Conservation (phyloP, 35 echinoderm and acorn worm genomes). For the Apostichopus parvimensis region DNA sequence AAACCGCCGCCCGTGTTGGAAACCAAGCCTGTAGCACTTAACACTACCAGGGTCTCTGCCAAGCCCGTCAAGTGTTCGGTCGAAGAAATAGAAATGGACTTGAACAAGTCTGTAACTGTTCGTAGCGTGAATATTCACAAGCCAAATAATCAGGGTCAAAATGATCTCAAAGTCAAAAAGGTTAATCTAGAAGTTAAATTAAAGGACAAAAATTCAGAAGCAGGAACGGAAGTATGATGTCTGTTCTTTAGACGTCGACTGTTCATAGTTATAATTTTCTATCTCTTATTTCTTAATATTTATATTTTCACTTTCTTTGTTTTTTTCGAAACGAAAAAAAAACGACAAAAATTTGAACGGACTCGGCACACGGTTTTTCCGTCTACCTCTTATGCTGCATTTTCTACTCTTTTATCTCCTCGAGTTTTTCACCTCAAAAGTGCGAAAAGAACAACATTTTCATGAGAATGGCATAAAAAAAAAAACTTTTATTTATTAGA, state of each 20-base stretch:
- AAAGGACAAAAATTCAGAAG: conserved; percentile 45
- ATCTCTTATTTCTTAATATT: conserved; percentile 18
- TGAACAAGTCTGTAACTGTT: conserved; percentile 87
- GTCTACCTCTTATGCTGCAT: conserved; percentile 50
- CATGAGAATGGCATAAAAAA: no score
- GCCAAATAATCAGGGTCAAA: conserved; percentile 70
- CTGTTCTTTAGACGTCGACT: not conserved
- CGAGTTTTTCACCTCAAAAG: not conserved
- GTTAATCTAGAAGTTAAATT: conserved; percentile 91
- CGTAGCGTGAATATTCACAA: conserved; percentile 87
- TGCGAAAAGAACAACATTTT: not conserved
- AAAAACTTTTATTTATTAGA: no score
- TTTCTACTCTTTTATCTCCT: conserved; percentile 1
- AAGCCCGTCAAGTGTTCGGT: conserved; percentile 21
- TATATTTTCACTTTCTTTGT: not conserved
- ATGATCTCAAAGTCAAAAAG: conserved; percentile 84
- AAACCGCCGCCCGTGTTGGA: not conserved
- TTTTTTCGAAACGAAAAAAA: not conserved
- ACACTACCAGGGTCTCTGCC: conserved; percentile 41
- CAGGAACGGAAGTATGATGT: conserved; percentile 91
- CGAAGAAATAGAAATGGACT: conserved; percentile 82
- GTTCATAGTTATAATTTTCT: conserved; percentile 7
- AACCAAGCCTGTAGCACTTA: conserved; percentile 49
- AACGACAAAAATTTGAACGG: not conserved
- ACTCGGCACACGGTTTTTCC: not conserved